These are phyloP conservation scores for Molossus molossus DNA, from an alignment of 2,797 vertebrate genomes.

Conservation along the genomic window DNA sequence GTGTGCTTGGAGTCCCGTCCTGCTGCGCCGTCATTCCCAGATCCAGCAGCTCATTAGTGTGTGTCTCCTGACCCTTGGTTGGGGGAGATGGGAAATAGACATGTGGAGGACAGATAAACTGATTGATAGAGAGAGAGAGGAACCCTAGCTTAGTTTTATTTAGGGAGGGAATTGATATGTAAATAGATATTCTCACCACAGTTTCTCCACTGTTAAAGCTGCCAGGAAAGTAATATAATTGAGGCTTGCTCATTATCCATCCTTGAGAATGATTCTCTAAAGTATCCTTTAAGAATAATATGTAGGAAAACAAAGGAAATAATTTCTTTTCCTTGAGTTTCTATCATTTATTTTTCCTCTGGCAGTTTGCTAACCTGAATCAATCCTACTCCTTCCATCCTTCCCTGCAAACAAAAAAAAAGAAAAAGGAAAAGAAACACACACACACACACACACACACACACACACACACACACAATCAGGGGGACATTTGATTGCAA, in stretches of 20 bases:
- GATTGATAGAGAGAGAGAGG: neutral
- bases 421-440: neutral
- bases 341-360: neutral
- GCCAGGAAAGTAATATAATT: neutral
- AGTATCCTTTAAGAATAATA: neutral
- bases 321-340: neutral
- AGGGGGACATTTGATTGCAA: neutral
- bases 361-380: neutral
- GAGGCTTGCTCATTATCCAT: neutral
- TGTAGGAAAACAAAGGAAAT: neutral
- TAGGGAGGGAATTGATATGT: neutral
- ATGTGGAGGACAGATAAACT: neutral
- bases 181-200: neutral
- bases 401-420: neutral
- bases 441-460: neutral
- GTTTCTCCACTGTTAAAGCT: neutral
- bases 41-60: neutral
- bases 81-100: neutral
- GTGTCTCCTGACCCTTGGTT: neutral
- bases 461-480: neutral
- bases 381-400: neutral
- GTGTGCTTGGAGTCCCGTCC: rapidly evolving
- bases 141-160: neutral
- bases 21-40: neutral
- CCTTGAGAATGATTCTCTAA: neutral